Conservation (phyloP, 2,797 vertebrate species). For the Phataginus tetradactyla region DNA sequence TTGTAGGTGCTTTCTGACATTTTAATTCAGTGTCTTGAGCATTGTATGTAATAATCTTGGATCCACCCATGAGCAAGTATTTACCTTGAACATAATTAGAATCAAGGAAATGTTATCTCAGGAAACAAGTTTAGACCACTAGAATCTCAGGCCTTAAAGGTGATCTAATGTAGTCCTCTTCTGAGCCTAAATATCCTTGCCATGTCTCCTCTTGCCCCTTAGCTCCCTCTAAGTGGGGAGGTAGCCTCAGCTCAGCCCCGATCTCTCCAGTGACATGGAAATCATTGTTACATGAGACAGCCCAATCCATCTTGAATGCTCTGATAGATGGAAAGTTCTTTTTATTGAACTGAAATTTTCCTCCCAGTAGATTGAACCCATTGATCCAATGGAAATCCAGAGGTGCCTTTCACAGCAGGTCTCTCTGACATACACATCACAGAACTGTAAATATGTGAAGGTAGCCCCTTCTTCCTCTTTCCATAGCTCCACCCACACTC, state of each 20-base stretch:
- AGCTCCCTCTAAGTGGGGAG: not conserved
- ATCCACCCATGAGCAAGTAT: not conserved
- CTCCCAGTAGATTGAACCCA: not conserved
- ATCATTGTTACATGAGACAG: not conserved
- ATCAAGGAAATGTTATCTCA: not conserved
- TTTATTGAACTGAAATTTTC: not conserved
- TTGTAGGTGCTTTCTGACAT: not conserved
- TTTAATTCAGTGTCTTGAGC: conserved; percentile 21
- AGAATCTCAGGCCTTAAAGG: not conserved
- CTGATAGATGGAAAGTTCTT: not conserved
- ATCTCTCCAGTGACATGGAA: not conserved
- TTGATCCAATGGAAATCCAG: not conserved
- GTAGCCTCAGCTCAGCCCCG: not conserved
- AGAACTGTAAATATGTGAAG: conserved; percentile 25
- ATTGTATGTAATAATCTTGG: conserved; percentile 12
- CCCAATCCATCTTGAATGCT: not conserved
- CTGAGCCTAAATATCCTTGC: not conserved
- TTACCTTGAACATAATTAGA: not conserved
- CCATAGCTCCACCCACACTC: not conserved
- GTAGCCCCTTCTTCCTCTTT: not conserved
- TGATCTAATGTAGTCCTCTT: not conserved
- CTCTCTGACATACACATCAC: not conserved
- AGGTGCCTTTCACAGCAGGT: not conserved
- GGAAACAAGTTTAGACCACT: not conserved
- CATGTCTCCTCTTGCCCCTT: not conserved